These are phyloP conservation scores for Cosmorhoe ocellata DNA, from an alignment of 2,888 invertebrate genomes.

Conservation along the genomic window DNA sequence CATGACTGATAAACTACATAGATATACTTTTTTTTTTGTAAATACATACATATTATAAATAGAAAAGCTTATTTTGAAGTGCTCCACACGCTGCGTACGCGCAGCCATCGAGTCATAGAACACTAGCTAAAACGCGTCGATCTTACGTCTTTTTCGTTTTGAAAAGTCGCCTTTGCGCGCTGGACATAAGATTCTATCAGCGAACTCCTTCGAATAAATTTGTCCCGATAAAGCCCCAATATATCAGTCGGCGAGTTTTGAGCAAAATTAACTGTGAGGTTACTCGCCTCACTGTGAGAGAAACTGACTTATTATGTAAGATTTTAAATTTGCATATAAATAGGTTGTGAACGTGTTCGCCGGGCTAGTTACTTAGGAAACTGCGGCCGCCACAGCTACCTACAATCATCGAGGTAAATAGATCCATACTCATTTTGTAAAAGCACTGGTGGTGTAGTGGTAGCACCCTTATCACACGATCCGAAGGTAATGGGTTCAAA, in stretches of 20 bases:
- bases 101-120: too few relatives aligned
- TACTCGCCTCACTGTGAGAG: slow-evolving; percentile 21
- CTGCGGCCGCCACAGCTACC: background rate
- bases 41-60: too few relatives aligned
- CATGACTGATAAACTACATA: too few relatives aligned
- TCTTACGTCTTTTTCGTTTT: too few relatives aligned
- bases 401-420: too few relatives aligned
- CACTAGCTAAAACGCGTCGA: background rate
- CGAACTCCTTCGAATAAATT: slow-evolving; percentile 54
- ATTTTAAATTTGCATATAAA: slow-evolving; percentile 66
- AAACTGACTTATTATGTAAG: slow-evolving; percentile 40
- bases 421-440: too few relatives aligned
- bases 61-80: too few relatives aligned
- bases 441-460: too few relatives aligned
- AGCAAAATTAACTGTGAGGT: slow-evolving; percentile 51
- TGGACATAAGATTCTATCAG: slow-evolving; percentile 41
- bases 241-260: slow-evolving; percentile 57
- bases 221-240: slow-evolving; percentile 59
- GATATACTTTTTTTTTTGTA: too few relatives aligned
- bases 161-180: slow-evolving; percentile 4
- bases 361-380: background rate
- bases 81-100: too few relatives aligned
- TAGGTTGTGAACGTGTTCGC: slow-evolving; percentile 43
- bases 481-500: too few relatives aligned
- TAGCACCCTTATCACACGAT: too few relatives aligned